Conservation (phyloP, 2,888 invertebrate species). For the Cephus sareptanus region DNA sequence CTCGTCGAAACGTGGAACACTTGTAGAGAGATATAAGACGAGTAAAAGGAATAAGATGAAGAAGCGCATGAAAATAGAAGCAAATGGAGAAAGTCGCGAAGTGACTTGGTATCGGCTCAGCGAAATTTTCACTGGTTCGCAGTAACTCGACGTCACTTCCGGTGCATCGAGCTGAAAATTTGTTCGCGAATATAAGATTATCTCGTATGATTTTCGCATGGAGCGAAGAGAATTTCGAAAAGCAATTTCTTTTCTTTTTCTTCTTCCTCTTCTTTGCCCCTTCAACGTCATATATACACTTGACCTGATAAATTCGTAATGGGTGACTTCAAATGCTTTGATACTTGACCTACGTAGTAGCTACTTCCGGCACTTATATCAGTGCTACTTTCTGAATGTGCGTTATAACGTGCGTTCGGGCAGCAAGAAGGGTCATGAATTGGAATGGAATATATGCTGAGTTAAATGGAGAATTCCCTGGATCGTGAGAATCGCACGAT, state of each 20-base stretch:
- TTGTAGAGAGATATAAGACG: background rate
- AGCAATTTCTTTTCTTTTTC: background rate
- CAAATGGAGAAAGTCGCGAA: background rate
- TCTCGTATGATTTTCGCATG: background rate
- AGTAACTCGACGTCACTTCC: background rate
- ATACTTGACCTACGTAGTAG: background rate
- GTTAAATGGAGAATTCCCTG: background rate
- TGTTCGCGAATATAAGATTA: background rate
- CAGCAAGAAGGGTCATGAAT: background rate
- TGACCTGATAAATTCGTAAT: background rate
- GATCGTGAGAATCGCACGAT: background rate
- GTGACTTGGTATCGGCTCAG: background rate
- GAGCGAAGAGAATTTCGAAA: background rate
- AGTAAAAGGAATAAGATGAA: background rate
- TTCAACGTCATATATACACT: background rate
- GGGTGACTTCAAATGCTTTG: background rate
- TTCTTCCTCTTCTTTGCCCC: background rate
- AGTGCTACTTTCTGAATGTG: background rate
- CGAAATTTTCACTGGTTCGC: background rate
- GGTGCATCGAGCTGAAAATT: background rate
- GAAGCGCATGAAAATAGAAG: background rate
- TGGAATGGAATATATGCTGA: background rate
- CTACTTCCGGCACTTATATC: background rate
- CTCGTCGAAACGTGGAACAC: background rate
- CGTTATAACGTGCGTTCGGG: too few species aligned